Base-by-base conservation (phyloP, 2,888 invertebrate genomes). In the Ectemnius continuus region DNA sequence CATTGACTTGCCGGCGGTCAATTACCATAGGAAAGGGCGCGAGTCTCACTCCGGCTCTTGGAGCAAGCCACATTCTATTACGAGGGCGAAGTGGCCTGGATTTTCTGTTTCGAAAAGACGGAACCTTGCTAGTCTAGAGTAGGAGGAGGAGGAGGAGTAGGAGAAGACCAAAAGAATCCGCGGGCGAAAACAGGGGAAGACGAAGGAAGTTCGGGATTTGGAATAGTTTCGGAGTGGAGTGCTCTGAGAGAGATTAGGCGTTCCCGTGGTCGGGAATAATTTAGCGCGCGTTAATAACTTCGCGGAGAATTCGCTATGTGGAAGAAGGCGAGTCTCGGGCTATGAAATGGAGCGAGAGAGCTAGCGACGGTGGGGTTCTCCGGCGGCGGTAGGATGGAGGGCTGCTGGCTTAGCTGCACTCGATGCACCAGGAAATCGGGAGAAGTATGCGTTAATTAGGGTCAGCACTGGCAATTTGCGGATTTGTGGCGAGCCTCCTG, bases 401-500 rank as follows among this genome's bases (percentile, higher is more conserved):
- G 36, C 11, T 6, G 36, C 36, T 36, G 36, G 36, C 36, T 36
- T 36, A 36, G 11, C 36, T 52, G 16, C 52, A 16, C n/a, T 75
- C 82, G 71, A 79, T 67, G 78, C 36, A 36, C 73, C 66, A 70
- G 83, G 67, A 77, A 79, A 78, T 76, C 63, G 68, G 68, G 74
- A 76, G 83, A 87, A 88, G 86, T 87, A 88, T 87, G 88, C 88
- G 85, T 85, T 88, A 89, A 89, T 89, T 89, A 89, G 85, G 83
- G 87, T 85, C 84, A 82, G 82, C 78, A 78, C 59, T 76, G 81
- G 85, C 83, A 88, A 88, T 88, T 86, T 85, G 82, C 81, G 86
- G 87, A 88, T 87, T 88, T 84, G 88, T 75, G 85, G 87, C 77
- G 75, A 81, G 77, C 84, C 84, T 52, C 16, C 52, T 52, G 52